Evolutionary conservation across 2,113 vertebrate genomes (phyloP), one percentile per base, ranked within the genome.

Genomic region (Chaetorhynchus papuensis): DNA sequence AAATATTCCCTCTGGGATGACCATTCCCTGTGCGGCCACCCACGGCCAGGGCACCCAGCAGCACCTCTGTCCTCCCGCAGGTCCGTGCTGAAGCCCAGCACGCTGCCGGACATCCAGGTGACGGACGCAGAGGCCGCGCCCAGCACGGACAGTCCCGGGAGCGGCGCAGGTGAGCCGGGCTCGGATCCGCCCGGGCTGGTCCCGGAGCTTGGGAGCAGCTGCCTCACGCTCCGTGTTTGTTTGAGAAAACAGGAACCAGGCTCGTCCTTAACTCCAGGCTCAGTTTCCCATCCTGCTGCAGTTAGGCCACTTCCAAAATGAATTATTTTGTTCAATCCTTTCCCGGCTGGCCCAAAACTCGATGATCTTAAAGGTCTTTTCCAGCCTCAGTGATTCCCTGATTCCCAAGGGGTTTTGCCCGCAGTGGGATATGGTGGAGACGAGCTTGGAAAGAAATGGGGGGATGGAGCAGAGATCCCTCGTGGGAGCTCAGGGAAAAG

Each of bases 71-170:
- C 2, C 9, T 3, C 15, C 17, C 0, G 7, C 74, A 98, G 98
- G 53, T 96, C 97, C 1, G n/a, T 94, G 42, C 70, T 98, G 85
- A 98, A 98, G 86, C 98, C 98, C 76, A 96, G 97, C 64, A 95
- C 96, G 22, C 72, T 98, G 63, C 98, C 98, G 0, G 97, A 95
- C 44, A 98, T 98, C 78, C 97, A 95, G 83, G 97, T 97, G 7
- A 96, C 95, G 0, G 97, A 98, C 5, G 69, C 53, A 0, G 98
- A 97, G 4, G 28, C 77, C 4, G 2, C 74, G 0, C 5, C 70
- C 0, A 44, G 74, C 35, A 3, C 33, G 0, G 96, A 96, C 9
- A 26, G n/a, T 22, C 31, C n/a, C 0, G 15, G 59, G 4, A 94
- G 28, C 3, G 44, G 68, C 4, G 4, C 95, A 83, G 98, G 97